Conservation (phyloP, 2,797 vertebrate genomes). For the Tinamus major region DNA sequence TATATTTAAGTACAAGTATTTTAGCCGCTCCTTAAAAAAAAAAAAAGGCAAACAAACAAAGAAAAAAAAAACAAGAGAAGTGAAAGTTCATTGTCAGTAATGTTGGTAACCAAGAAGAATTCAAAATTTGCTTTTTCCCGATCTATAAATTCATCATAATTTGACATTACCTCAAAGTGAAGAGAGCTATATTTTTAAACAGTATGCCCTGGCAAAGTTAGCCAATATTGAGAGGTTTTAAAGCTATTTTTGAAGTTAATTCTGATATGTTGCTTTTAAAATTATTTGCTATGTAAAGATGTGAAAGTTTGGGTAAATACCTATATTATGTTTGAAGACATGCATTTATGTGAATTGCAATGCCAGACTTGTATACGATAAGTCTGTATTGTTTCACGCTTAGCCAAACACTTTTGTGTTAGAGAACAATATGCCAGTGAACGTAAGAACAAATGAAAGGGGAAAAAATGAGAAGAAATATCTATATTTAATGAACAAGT, state of each 20-base stretch:
- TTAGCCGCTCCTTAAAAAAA: not conserved
- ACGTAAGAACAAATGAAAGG: not conserved
- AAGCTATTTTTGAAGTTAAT: not conserved
- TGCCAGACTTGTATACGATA: not conserved
- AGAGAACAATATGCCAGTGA: not conserved
- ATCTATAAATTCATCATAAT: not conserved
- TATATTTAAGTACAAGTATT: not conserved
- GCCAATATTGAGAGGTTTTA: not conserved
- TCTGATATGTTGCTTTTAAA: not conserved
- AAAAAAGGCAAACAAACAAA: not conserved
- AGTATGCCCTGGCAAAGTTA: not conserved
- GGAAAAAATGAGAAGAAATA: not conserved
- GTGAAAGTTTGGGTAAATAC: not conserved
- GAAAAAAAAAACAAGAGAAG: not conserved
- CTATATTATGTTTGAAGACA: not conserved
- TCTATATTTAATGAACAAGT: conserved; percentile 1
- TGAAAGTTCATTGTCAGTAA: not conserved
- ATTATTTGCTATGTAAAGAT: not conserved
- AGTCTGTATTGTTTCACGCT: not conserved
- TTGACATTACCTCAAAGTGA: not conserved
- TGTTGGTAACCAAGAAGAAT: not conserved
- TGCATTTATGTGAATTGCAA: not conserved
- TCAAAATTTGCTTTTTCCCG: not conserved
- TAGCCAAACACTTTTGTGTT: not conserved
- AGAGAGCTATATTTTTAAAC: not conserved